phyloP scores from a whole-genome alignment of 2,797 vertebrate species.

The Tragelaphus eurycerus region DNA sequence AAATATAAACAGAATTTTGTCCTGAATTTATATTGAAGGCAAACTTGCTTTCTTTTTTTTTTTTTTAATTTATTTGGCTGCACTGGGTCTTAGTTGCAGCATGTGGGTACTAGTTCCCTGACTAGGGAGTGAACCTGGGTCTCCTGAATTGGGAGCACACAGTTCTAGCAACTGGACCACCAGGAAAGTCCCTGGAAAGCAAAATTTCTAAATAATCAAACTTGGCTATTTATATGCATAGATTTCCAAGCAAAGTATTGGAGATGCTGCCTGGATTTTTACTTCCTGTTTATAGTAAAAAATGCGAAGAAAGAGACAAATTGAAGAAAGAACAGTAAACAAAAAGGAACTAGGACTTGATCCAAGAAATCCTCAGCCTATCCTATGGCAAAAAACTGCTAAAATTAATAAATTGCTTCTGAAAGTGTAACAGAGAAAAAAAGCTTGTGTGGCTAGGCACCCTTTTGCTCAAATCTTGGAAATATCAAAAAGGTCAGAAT shows the following conservation, averaged over 20 bases:
- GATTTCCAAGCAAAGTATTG: neutral
- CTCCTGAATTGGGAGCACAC: neutral
- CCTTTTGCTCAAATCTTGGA: neutral
- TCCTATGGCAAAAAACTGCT: neutral
- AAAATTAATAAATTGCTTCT: neutral
- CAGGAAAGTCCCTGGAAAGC: neutral
- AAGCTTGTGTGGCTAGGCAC: neutral
- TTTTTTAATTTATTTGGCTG: neutral
- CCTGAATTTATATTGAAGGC: neutral
- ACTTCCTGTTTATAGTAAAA: neutral
- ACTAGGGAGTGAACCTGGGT: neutral
- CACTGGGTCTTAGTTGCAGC: neutral
- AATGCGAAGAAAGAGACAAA: neutral
- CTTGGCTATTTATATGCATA: neutral
- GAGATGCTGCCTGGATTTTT: neutral
- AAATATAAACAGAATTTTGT: neutral
- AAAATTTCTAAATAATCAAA: neutral
- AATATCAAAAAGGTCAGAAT: neutral
- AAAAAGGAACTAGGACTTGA: neutral
- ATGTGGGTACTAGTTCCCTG: neutral
- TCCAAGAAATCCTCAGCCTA: neutral
- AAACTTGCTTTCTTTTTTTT: neutral
- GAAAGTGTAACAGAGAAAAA: neutral
- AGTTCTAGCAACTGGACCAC: neutral
- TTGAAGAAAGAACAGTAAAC: neutral